Evolutionary conservation across 2,888 invertebrate species (phyloP).

Genomic region (Yponomeuta evonymella): DNA sequence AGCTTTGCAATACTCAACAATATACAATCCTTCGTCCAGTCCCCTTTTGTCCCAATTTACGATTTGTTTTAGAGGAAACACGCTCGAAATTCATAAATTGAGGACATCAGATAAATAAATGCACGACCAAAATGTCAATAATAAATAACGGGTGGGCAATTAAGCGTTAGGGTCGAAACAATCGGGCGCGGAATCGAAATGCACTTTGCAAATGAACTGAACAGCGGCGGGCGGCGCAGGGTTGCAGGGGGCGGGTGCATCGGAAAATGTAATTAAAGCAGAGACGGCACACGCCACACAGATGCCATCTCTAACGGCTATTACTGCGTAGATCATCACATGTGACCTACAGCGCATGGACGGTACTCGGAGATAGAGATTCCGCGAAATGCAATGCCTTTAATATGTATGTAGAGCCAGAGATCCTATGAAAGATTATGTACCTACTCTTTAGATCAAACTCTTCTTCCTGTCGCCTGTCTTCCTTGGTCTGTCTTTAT

Average conservation of each 20-base stretch:
- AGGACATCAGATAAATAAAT: conserved; percentile 47
- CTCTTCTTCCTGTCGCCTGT: too few relatives aligned
- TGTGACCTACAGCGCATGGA: neutral
- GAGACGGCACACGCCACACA: conserved; percentile 48
- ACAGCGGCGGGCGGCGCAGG: conserved; percentile 30
- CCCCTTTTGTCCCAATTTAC: conserved; percentile 9
- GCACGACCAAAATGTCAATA: conserved; percentile 59
- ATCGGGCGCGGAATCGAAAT: conserved; percentile 68
- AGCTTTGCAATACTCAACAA: neutral
- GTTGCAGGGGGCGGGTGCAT: conserved; percentile 29
- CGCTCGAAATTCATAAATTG: conserved; percentile 33
- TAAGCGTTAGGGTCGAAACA: conserved; percentile 62
- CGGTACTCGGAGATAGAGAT: too few relatives aligned
- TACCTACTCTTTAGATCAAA: too few relatives aligned
- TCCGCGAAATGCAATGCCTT: too few relatives aligned
- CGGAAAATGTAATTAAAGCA: conserved; percentile 64
- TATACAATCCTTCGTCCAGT: neutral
- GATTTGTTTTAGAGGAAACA: conserved; percentile 30
- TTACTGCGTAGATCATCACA: conserved; percentile 23
- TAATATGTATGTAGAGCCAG: too few relatives aligned
- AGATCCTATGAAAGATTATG: too few relatives aligned
- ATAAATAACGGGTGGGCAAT: conserved; percentile 68
- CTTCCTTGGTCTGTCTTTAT: too few relatives aligned
- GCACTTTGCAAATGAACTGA: conserved; percentile 75
- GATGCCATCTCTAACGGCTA: conserved; percentile 38